Base-by-base conservation (phyloP, 2,888 invertebrate genomes). In the Cosmorhoe ocellata region DNA sequence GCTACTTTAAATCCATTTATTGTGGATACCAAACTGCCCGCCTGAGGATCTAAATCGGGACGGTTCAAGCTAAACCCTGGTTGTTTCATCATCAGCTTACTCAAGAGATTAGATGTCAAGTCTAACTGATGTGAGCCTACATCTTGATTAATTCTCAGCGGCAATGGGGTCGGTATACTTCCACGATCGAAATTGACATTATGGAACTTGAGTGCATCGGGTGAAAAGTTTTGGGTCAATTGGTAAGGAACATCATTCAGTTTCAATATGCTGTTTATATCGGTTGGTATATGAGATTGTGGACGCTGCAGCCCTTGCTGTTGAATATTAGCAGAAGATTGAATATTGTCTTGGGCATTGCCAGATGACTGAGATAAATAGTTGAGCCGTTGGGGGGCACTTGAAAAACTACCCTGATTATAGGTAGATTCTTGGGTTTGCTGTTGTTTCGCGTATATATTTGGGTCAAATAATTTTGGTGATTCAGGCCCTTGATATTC, bases 1-100 rank as follows among this genome's bases (percentile, higher is more conserved):
- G 84, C 84, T n/a, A 91, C 84, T 76, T 85, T 84, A 51, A 88
- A 83, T 3, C 90, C 91, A 64, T 91, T 89, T 13, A 91, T 85
- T 0, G 81, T 89, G 2, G 90, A 81, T 36, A 90, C 22, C 38
- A 75, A 57, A 31, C 69, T 69, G n/a, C 64, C 42, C 10, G 47
- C 56, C 65, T 83, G 81, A 14, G 74, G 44, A 41, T 88, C 83
- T 10, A 80, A 63, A 45, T 88, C 86, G 8, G 83, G 88, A 56
- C 81, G 76, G 11, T 76, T 83, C 7, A 71, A 40, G 57, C 64
- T 70, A 14, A 73, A 41, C 22, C 64, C 59, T 62, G 78, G 82
- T 63, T 87, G 89, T 57, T 74, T 81, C 30, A 74, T 59, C 50
- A 87, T 64, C 26, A 85, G 59, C 59, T 88, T 90, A 51, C 67